Evolutionary conservation across 2,113 vertebrate species (phyloP), one percentile per base, ranked within the genome.

Genomic region (Sapayoa aenigma): DNA sequence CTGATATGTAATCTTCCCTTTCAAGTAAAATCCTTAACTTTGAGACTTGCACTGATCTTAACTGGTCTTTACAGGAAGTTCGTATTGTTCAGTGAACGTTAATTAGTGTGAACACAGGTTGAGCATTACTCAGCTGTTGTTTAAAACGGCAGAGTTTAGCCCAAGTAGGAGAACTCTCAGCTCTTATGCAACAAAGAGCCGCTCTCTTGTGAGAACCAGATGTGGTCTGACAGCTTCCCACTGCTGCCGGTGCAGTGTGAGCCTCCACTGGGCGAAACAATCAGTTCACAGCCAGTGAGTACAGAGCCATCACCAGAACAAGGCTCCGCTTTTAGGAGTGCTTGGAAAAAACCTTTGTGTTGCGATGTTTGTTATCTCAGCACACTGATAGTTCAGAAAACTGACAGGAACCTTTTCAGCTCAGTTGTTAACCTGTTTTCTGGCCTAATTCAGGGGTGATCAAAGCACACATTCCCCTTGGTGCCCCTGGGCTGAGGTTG

Each of bases 331-430:
- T 47, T 73, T 9, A 62, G 62, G 33, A 60, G 18, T 3, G 21
- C 28, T 28, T 8, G 58, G 52, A 14, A 41, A 4, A 21, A 52
- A 27, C 33, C 63, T 37, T 5, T 1, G 13, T 12, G 1, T 56
- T 27, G 42, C 4, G 10, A 1, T 1, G 12, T 9, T 30, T 1
- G 11, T 9, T 30, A 2, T 7, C 41, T 22, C 47, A 21, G 41
- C 20, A 1, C n/a, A 5, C 39, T 17, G 35, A 1, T 1, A 8
- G 13, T 3, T n/a, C 65, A n/a, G 33, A 25, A 44, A 66, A 2
- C 19, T 3, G 11, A 14, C 21, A 9, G 22, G 6, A 69, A 8
- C 9, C 15, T 22, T 25, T 31, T 28, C 58, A 14, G 42, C 62
- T 39, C 35, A 4, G 41, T 25, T 53, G n/a, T 11, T 33, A 21